Percentiles rank a stretch among this genome's conserved stretches.
phyloP scores from a whole-genome alignment of 2,888 invertebrate genomes.

The Halocaridina rubra region DNA sequence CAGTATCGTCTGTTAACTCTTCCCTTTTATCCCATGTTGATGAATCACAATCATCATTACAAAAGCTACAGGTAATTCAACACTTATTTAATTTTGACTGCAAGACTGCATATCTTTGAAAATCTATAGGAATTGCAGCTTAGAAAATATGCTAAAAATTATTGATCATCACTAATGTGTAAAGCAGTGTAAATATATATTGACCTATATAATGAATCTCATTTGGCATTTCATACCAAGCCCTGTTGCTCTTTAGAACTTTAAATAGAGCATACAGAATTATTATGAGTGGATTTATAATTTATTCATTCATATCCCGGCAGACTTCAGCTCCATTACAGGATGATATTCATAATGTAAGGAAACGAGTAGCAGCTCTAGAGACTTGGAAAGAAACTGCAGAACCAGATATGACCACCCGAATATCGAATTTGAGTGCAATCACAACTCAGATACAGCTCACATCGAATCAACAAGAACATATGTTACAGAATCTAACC shows the following conservation, averaged over 20 bases:
- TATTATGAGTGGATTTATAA: no score
- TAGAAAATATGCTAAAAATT: no score
- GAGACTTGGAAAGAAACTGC: slow-evolving; percentile 6
- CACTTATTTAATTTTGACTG: no score
- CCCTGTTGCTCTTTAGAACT: no score
- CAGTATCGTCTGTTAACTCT: slow-evolving; percentile 11
- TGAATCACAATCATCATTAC: background rate
- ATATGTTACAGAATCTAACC: slow-evolving; percentile 28
- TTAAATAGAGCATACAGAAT: no score
- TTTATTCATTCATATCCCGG: background rate
- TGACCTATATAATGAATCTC: no score
- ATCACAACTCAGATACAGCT: background rate
- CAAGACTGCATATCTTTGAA: no score
- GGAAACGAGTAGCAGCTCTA: slow-evolving; percentile 6
- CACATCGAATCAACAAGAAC: background rate
- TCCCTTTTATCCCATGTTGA: slow-evolving; percentile 2
- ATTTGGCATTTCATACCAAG: no score
- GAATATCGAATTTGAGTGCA: slow-evolving; percentile 10
- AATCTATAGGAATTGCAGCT: no score
- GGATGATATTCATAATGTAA: slow-evolving; percentile 15
- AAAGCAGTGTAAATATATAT: no score
- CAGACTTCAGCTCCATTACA: slow-evolving; percentile 7
- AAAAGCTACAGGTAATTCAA: slow-evolving; percentile 19
- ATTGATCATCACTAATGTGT: no score
- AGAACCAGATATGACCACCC: background rate